Percentiles rank a stretch among this genome's conserved stretches.
Evolutionary conservation across 2,888 invertebrate genomes (phyloP).

Genomic region (Dioctria rufipes): DNA sequence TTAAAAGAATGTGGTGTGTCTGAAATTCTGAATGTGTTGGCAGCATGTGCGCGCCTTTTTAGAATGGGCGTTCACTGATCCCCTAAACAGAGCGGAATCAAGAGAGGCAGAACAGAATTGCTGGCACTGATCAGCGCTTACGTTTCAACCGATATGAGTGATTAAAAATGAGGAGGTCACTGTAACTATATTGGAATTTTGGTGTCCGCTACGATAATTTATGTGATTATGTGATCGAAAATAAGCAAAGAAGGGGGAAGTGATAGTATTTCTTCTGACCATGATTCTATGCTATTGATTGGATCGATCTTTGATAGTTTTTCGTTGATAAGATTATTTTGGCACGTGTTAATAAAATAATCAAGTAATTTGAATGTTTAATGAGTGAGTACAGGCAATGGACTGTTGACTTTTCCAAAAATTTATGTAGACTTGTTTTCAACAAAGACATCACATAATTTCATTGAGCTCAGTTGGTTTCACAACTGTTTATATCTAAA

Average conservation of each 20-base stretch:
- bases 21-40: background rate
- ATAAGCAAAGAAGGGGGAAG: background rate
- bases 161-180: slow-evolving; percentile 13
- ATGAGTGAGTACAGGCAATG: no score
- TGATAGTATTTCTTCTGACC: background rate
- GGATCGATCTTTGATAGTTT: no score
- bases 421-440: no score
- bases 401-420: no score
- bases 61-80: slow-evolving; percentile 45
- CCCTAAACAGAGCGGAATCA: slow-evolving; percentile 8
- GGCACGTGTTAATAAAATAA: no score
- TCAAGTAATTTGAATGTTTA: no score
- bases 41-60: slow-evolving; percentile 22
- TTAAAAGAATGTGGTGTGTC: background rate
- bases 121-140: slow-evolving; percentile 4
- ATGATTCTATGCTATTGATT: background rate
- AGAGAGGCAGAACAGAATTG: slow-evolving; percentile 1
- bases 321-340: no score
- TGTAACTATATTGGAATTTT: slow-evolving; percentile 40
- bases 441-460: no score
- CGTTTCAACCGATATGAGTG: background rate
- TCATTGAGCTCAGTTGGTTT: no score
- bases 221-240: background rate
- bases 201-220: background rate
- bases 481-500: no score